Percentiles rank a stretch among this genome's conserved stretches.
phyloP scores from a whole-genome alignment of 2,888 invertebrate genomes.

The Blastobasis lacticolella region DNA sequence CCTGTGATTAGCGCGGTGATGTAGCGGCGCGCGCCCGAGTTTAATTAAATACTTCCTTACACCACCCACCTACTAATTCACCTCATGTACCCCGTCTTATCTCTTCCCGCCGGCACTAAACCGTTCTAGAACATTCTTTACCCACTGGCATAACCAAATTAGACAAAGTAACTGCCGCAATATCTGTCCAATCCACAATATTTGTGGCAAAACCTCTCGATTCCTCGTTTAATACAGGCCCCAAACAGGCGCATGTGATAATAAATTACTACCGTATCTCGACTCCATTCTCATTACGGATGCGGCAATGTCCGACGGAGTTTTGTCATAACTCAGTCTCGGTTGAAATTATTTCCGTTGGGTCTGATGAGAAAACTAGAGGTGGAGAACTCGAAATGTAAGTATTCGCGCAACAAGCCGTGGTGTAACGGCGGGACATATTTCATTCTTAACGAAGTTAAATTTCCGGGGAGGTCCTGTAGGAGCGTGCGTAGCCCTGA shows the following conservation, averaged over 20 bases:
- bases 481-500: slow-evolving; percentile 69
- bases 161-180: slow-evolving; percentile 12
- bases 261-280: slow-evolving; percentile 69
- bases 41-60: slow-evolving; percentile 69
- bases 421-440: slow-evolving; percentile 69
- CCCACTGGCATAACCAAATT: slow-evolving; percentile 15
- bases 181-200: slow-evolving; percentile 13
- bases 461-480: slow-evolving; percentile 68
- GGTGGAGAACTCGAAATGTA: slow-evolving; percentile 67
- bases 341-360: slow-evolving; percentile 73
- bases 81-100: slow-evolving; percentile 50
- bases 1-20: slow-evolving; percentile 66
- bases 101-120: slow-evolving; percentile 30
- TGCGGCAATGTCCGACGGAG: slow-evolving; percentile 72
- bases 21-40: slow-evolving; percentile 50
- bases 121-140: slow-evolving; percentile 29
- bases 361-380: slow-evolving; percentile 73
- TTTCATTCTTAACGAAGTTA: slow-evolving; percentile 74
- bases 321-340: slow-evolving; percentile 74
- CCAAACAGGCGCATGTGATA: slow-evolving; percentile 53
- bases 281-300: slow-evolving; percentile 71
- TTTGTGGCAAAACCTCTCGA: slow-evolving; percentile 46
- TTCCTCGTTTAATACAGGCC: slow-evolving; percentile 31
- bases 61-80: slow-evolving; percentile 57
- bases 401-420: slow-evolving; percentile 70